Base-by-base conservation (phyloP, 2,113 vertebrate genomes). In the Archilochus colubris region DNA sequence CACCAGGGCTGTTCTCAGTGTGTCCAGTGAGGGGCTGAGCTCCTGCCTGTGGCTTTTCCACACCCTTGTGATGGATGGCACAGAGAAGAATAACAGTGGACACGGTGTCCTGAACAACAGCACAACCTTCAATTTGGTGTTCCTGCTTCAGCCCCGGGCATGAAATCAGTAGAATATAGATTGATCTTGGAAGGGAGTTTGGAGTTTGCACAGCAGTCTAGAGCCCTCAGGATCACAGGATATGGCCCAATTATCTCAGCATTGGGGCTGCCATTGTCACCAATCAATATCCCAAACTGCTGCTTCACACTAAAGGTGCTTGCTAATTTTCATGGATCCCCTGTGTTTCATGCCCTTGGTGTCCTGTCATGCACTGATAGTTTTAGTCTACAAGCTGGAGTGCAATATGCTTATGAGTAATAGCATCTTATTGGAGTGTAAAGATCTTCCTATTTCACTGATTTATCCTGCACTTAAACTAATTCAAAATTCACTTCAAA, bases 381-480 rank as follows among this genome's bases (percentile, higher is more conserved):
- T 88, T 97, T 94, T 84, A 96, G 95, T 86, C 89, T 93, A 96
- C 95, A 95, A 96, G 69, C 95, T 89, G 70, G 80, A 96, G 94
- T 82, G 93, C 96, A 96, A 96, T 97, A 96, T 91, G 83, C 93
- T 97, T 72, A 79, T 96, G 96, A 94, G 96, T 97, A 97, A 98
- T 97, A 96, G 96, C 94, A 94, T 97, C 95, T 97, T 94, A 97
- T 86, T 98, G 97, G 95, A 97, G 93, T 97, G 97, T 96, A 97
- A 98, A 97, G 97, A 97, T 97, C 97, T 97, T 96, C 97, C 96
- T 96, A 96, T 97, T 97, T 95, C 86, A 5, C 93, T 93, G 96
- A 96, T 97, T 97, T 97, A 97, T 97, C 97, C 96, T 94, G 96
- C 97, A 98, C 95, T 97, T 97, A 96, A 97, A 97, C 95, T 95